A percentile compares a stretch with the other conserved stretches of the same genome.
These are phyloP conservation scores for Lasiurus borealis DNA, from an alignment of 2,113 vertebrate species.

Conservation along the genomic window DNA sequence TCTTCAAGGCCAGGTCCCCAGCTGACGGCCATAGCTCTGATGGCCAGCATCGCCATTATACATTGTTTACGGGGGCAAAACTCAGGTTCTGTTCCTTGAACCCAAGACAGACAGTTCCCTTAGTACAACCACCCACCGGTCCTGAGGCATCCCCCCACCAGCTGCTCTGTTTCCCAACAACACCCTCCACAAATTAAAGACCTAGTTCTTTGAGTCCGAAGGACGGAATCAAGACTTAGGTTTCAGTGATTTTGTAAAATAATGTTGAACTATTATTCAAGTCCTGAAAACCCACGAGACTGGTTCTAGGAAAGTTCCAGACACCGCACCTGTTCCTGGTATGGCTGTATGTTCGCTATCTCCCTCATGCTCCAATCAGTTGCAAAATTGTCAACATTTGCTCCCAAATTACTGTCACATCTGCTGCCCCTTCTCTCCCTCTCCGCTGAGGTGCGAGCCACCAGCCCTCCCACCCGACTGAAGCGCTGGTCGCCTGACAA, in stretches of 20 bases:
- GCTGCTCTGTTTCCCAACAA: background rate
- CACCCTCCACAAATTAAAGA: background rate
- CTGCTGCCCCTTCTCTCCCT: background rate
- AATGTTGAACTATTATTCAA: background rate
- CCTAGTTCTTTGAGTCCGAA: background rate
- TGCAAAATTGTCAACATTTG: background rate
- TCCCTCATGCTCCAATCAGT: background rate
- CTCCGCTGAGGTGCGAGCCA: background rate
- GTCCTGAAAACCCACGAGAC: background rate
- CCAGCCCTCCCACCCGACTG: background rate
- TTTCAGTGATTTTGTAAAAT: slow-evolving; percentile 1
- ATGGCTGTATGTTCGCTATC: background rate
- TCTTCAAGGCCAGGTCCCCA: background rate
- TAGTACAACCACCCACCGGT: background rate
- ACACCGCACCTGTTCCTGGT: background rate
- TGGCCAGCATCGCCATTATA: background rate
- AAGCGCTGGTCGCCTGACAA: background rate
- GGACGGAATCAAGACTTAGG: background rate
- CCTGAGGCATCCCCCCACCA: rapidly evolving
- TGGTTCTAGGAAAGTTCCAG: background rate
- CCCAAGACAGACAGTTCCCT: background rate
- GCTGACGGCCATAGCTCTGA: rapidly evolving
- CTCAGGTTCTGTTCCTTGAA: background rate
- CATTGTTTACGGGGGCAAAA: background rate
- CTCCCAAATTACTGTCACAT: background rate